Evolutionary conservation across 2,113 vertebrate species (phyloP).

Genomic region (Pedetes capensis): DNA sequence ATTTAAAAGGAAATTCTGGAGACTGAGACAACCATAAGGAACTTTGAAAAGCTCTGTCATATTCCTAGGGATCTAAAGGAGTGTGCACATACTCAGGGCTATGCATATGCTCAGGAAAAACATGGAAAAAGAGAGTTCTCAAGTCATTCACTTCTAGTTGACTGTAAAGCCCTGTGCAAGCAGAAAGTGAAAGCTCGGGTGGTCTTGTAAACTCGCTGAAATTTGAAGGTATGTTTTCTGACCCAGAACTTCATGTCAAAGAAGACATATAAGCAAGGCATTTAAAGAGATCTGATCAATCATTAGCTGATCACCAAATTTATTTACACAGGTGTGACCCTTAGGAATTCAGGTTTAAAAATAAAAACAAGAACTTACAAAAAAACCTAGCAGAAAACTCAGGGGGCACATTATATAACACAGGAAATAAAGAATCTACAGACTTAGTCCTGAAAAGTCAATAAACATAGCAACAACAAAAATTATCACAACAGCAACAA

Average conservation of each 20-base stretch:
- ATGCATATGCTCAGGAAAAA: neutral
- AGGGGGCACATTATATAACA: neutral
- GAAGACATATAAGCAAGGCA: neutral
- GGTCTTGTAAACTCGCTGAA: neutral
- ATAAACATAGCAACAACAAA: conserved; percentile 3
- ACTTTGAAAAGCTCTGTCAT: neutral
- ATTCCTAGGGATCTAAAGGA: neutral
- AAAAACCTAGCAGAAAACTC: neutral
- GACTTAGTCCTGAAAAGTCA: neutral
- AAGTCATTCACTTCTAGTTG: neutral
- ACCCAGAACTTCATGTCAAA: neutral
- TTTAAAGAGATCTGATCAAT: neutral
- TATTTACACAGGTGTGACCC: neutral
- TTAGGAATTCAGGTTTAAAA: conserved; percentile 14
- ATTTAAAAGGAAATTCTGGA: conserved; percentile 18
- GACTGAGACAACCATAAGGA: neutral
- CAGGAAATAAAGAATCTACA: conserved; percentile 16
- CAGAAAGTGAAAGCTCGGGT: neutral
- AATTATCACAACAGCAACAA: neutral
- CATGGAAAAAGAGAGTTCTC: neutral
- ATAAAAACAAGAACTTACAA: neutral
- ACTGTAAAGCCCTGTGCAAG: neutral
- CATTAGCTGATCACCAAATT: neutral
- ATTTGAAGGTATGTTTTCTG: neutral
- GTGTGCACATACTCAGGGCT: neutral